phyloP scores from a whole-genome alignment of 2,113 vertebrate genomes.

The cat (Felis catus) region DNA sequence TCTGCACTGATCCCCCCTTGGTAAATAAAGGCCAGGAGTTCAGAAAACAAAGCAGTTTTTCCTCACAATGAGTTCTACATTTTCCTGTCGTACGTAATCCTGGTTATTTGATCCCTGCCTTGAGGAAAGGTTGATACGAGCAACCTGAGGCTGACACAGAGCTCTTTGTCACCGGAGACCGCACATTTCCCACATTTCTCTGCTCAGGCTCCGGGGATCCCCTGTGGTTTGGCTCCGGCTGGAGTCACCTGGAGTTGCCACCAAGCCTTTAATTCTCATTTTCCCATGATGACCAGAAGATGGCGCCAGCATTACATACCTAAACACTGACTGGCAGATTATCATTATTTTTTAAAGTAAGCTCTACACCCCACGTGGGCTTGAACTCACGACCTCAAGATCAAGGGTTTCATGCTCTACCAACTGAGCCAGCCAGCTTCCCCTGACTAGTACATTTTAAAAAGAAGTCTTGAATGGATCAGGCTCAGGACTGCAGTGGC shows the following conservation, averaged over 20 bases:
- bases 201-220: background rate
- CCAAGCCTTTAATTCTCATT: background rate
- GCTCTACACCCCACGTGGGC: background rate
- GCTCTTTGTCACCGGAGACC: background rate
- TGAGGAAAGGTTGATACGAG: background rate
- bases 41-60: background rate
- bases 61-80: background rate
- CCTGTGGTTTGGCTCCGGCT: too few species aligned
- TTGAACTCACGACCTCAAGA: background rate
- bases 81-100: background rate
- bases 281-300: conserved; percentile 55
- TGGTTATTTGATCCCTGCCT: conserved; percentile 3
- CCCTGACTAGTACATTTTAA: background rate
- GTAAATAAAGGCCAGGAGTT: background rate
- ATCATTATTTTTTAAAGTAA: background rate
- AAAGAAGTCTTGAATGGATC: background rate
- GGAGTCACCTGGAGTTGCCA: too few species aligned
- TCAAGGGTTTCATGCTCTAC: background rate
- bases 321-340: background rate
- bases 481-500: background rate
- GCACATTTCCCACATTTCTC: background rate
- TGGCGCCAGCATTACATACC: conserved; percentile 40
- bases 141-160: background rate
- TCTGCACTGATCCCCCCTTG: background rate
- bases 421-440: background rate